Conservation (phyloP, 2,113 vertebrate species). For the pig (Sus scrofa) region T2T-Sscrofa CM000815.6:102773001-102773500, state of each 20-base stretch:
- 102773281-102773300: not conserved
- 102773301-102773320: not conserved
- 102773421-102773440: not conserved
- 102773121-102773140: not conserved
- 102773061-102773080: not conserved
- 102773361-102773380: not conserved
- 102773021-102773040: not conserved
- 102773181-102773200: slow-evolving; percentile 32
- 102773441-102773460: not conserved
- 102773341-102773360: not conserved
- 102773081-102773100: not conserved
- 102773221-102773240: not conserved
- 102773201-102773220: not conserved
- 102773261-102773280: not conserved
- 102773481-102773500: not conserved
- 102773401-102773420: not conserved
- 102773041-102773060: not conserved
- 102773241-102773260: not conserved
- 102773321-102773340: not conserved
- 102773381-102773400: not conserved
- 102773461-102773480: not conserved
- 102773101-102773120: not conserved
- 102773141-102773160: slow-evolving; percentile 36
- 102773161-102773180: not conserved
- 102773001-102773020: not conserved